phyloP scores from a whole-genome alignment of 2,113 vertebrate genomes.

The Cephalopholis sonnerati region DNA sequence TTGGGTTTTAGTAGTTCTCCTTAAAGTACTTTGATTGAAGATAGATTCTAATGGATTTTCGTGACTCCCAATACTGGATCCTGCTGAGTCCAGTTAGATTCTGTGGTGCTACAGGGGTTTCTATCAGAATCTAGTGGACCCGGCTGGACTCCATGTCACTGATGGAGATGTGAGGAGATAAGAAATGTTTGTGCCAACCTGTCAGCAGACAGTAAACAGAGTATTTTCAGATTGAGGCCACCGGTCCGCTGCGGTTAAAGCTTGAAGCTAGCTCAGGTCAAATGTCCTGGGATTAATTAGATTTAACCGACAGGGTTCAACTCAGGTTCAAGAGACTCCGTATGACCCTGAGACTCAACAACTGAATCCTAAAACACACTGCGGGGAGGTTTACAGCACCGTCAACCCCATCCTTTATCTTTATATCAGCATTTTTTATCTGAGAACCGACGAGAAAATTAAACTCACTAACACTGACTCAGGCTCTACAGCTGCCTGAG shows the following conservation, averaged over 20 bases:
- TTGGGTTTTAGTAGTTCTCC: neutral
- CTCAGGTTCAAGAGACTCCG: neutral
- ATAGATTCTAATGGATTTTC: neutral
- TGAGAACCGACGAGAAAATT: neutral
- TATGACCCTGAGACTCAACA: slow-evolving; percentile 1
- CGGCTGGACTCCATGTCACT: neutral
- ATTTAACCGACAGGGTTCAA: slow-evolving; percentile 28
- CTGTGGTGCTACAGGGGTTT: too few relatives aligned
- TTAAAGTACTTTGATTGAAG: neutral
- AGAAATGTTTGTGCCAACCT: neutral
- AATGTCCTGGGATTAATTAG: slow-evolving; percentile 26
- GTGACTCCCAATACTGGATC: neutral
- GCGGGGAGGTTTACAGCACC: neutral
- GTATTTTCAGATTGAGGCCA: slow-evolving; percentile 33
- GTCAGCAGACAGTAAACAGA: slow-evolving; percentile 15
- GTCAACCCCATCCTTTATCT: neutral
- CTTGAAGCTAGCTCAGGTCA: slow-evolving; percentile 9
- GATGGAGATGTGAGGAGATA: too few relatives aligned
- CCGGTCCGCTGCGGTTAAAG: neutral
- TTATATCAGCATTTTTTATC: neutral
- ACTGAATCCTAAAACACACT: neutral
- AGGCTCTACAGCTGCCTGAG: neutral
- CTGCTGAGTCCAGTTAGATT: neutral
- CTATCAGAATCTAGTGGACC: neutral
- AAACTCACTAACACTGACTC: neutral